Conservation (phyloP, 2,113 vertebrate species). For the Cariama cristata region DNA sequence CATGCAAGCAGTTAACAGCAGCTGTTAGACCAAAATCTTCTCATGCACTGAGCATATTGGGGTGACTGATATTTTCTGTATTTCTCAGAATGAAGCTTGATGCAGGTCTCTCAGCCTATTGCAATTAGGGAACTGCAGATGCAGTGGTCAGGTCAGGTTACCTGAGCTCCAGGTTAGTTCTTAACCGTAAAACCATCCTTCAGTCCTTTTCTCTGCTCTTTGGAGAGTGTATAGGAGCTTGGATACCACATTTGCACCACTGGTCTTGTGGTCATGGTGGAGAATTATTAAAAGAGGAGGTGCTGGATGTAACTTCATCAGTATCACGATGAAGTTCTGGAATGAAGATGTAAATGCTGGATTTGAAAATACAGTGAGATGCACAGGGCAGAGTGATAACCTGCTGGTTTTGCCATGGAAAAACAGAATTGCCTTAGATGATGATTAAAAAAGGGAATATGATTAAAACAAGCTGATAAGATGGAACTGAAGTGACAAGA, state of each 20-base stretch:
- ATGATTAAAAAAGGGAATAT: neutral
- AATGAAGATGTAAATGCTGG: neutral
- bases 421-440: neutral
- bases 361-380: neutral
- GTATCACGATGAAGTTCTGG: neutral
- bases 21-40: neutral
- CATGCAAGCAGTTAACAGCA: neutral
- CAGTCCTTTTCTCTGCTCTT: neutral
- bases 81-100: neutral
- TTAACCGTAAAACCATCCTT: neutral
- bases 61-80: neutral
- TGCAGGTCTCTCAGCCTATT: neutral
- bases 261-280: rapidly evolving
- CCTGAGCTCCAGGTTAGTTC: neutral
- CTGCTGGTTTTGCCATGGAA: neutral
- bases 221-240: neutral
- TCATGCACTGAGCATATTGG: neutral
- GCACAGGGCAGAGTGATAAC: neutral
- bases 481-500: conserved; percentile 32
- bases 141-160: neutral
- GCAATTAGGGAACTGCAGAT: neutral
- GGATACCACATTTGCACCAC: neutral
- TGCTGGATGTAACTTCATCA: neutral
- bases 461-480: conserved; percentile 39
- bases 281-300: neutral